Evolutionary conservation across 2,797 vertebrate species (phyloP).

Genomic region (Myoxocephalus aenaeus): DNA sequence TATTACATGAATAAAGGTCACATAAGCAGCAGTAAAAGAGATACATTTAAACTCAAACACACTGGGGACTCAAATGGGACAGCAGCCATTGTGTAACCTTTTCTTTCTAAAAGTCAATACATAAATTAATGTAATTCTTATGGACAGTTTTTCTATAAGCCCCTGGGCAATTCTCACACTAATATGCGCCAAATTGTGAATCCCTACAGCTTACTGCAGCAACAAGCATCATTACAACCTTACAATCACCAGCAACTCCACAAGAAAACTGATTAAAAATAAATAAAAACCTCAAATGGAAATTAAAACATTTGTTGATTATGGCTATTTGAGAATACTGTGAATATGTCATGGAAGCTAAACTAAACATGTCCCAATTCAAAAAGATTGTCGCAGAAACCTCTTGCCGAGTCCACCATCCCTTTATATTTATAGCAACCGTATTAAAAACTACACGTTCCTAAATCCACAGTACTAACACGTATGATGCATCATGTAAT

Average conservation of each 20-base stretch:
- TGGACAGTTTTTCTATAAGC: not conserved
- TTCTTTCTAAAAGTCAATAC: not conserved
- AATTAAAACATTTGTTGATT: not conserved
- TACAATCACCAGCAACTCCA: slow-evolving; percentile 1
- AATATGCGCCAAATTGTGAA: not conserved
- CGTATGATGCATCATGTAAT: slow-evolving; percentile 9
- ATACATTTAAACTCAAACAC: not conserved
- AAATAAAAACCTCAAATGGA: not conserved
- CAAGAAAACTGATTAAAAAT: not conserved
- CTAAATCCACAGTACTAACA: slow-evolving; percentile 23
- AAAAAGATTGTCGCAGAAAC: not conserved
- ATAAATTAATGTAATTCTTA: too few relatives aligned
- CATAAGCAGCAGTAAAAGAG: slow-evolving; percentile 40
- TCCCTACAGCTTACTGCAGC: slow-evolving; percentile 25
- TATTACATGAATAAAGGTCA: slow-evolving; percentile 51
- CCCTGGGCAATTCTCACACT: not conserved
- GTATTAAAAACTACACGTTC: slow-evolving; percentile 27
- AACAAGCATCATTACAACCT: slow-evolving; percentile 32
- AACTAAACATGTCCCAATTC: not conserved
- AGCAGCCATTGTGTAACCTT: not conserved
- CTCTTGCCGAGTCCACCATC: not conserved
- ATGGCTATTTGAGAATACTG: not conserved
- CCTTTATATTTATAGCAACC: slow-evolving; percentile 6
- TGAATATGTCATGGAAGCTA: not conserved
- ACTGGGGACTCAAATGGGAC: slow-evolving; percentile 12